Conservation (phyloP, 2,797 vertebrate genomes). For the Hylomyscus alleni region DNA sequence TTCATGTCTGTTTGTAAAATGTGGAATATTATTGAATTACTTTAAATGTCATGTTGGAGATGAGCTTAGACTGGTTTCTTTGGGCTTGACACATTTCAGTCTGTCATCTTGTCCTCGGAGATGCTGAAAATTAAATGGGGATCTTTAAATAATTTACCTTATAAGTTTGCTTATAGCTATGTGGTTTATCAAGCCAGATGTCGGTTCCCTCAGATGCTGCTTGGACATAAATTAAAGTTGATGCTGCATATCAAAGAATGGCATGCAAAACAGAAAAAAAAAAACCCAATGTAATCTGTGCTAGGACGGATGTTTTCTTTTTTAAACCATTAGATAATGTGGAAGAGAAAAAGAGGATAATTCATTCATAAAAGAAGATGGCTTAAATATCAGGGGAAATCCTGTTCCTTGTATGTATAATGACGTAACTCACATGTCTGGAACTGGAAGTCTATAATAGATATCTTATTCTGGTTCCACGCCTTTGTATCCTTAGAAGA, state of each 20-base stretch:
- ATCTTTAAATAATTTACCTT: conserved; percentile 83
- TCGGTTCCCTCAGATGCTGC: conserved; percentile 69
- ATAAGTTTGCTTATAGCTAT: conserved; percentile 81
- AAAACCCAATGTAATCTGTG: conserved; percentile 14
- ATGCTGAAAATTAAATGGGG: conserved; percentile 80
- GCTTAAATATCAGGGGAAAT: conserved; percentile 63
- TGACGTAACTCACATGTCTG: conserved; percentile 41
- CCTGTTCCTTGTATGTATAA: conserved; percentile 25
- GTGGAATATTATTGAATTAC: conserved; percentile 74
- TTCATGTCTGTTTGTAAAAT: conserved; percentile 74
- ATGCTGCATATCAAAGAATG: conserved; percentile 48
- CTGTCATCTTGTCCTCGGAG: conserved; percentile 79
- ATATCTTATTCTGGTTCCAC: conserved; percentile 46
- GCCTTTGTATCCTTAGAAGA: conserved; percentile 23
- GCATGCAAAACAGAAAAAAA: conserved; percentile 59
- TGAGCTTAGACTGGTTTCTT: conserved; percentile 74
- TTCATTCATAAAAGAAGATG: conserved; percentile 70
- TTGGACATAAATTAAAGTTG: conserved; percentile 78
- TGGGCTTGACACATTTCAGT: conserved; percentile 78
- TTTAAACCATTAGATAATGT: conserved; percentile 59
- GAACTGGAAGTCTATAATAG: conserved; percentile 56
- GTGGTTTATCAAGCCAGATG: conserved; percentile 81
- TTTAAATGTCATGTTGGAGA: conserved; percentile 76
- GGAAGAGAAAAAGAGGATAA: conserved; percentile 16
- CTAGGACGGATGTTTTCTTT: conserved; percentile 20